Evolutionary conservation across 2,113 vertebrate genomes (phyloP), one percentile per base, ranked within the genome.

Genomic region (Engystomops pustulosus): DNA sequence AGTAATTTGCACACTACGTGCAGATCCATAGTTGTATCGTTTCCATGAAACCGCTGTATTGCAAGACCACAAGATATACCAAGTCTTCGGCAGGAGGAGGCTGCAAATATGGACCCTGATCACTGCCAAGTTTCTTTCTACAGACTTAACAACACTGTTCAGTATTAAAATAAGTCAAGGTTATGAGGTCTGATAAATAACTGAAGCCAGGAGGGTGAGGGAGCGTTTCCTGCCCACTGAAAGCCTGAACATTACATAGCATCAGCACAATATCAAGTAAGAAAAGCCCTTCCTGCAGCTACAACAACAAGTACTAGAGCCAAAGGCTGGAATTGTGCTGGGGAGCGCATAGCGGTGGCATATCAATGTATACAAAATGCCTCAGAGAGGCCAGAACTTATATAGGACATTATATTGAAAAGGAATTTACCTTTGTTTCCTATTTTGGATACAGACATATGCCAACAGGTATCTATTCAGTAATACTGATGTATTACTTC

Each of bases 251-350:
- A 86, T 83, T 80, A 84, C 68, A n/a, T 38, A 38, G 30, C 65
- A 49, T 38, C 45, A 70, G 60, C 25, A 47, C 44, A 60, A 36
- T 58, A 85, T 87, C 88, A 78, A 34, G 72, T 67, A 74, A 81
- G 80, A 80, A 91, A 89, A 89, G 65, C 76, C 85, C 58, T 89
- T 91, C 88, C 87, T 90, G 89, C 85, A 88, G 76, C 12, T 7
- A 68, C 85, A 80, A 79, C 71, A 55, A 84, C 30, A 68, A 12
- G 3, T 0, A 41, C 32, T 27, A 10, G 11, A 71, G 67, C 67
- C 67, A 72, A 71, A 68, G 62, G n/a, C 30, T 53, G 8, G 62
- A 27, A 71, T 6, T 30, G 23, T 51, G 41, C 23, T 38, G 36
- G 6, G 38, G 32, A 18, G 27, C 9, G 11, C n/a, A 41, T n/a